Percentiles rank a stretch among this genome's conserved stretches.
Conservation (phyloP, 2,113 vertebrate species). For the Mandrillus leucophaeus region DNA sequence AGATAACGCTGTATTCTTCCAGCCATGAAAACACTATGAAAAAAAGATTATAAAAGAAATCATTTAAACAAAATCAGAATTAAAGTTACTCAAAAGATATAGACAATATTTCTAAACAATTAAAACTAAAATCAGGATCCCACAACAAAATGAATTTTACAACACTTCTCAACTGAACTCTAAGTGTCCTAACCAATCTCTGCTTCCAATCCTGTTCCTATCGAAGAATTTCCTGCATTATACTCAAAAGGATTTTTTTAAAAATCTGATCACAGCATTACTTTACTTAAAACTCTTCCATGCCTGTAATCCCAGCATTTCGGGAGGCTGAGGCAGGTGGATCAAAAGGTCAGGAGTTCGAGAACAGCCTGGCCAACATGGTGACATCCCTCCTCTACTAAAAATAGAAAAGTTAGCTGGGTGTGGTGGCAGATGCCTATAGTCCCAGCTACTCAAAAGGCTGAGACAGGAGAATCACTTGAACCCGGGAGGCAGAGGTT, state of each 20-base stretch:
- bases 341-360: no score
- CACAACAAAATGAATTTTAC: constrained; percentile 29
- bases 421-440: no score
- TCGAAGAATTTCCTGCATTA: background rate
- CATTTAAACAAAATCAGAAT: constrained; percentile 19
- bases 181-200: background rate
- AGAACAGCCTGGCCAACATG: no score
- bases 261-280: background rate
- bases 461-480: no score
- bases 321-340: no score
- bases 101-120: constrained; percentile 16
- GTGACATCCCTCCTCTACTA: no score
- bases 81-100: constrained; percentile 35
- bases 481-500: no score
- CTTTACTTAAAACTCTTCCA: background rate
- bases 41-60: background rate
- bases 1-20: background rate
- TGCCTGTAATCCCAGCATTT: no score
- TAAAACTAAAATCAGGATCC: constrained; percentile 34
- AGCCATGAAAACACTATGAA: background rate
- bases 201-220: background rate
- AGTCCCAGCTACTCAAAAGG: no score
- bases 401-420: no score
- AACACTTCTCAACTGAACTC: background rate
- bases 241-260: background rate